Evolutionary conservation across 2,113 vertebrate species (phyloP).

Genomic region (Canis aureus): DNA sequence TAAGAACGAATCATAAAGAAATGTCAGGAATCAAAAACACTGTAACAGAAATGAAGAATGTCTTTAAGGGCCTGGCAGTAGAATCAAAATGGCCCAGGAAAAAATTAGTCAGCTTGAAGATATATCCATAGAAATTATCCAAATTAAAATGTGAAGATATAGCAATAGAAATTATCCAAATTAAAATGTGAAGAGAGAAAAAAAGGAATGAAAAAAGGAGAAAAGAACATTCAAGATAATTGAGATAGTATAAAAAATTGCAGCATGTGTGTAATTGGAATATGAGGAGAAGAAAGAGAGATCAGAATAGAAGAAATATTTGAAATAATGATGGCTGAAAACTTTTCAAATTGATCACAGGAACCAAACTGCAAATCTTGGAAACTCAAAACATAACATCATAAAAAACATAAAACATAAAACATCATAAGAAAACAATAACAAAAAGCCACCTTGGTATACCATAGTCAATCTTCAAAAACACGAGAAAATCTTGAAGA

Average conservation of each 20-base stretch:
- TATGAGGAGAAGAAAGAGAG: no score
- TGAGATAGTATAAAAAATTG: background rate
- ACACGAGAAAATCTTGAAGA: background rate
- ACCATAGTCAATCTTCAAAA: background rate
- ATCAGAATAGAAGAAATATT: background rate
- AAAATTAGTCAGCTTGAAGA: background rate
- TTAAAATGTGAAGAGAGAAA: background rate
- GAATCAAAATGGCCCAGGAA: background rate
- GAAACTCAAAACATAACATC: background rate
- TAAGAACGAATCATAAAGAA: background rate
- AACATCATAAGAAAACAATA: background rate
- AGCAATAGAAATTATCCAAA: background rate
- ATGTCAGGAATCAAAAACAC: background rate
- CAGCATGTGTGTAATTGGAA: background rate
- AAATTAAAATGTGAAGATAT: background rate
- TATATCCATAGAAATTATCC: background rate
- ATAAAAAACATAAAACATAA: background rate
- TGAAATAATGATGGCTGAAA: background rate
- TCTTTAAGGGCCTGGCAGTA: background rate
- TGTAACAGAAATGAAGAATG: background rate
- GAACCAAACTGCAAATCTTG: background rate
- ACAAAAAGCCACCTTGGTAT: background rate
- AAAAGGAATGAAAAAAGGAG: background rate
- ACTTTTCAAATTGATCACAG: background rate
- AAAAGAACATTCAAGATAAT: background rate